Conservation (phyloP, 2,113 vertebrate genomes). For the Oreotrochilus melanogaster region DNA sequence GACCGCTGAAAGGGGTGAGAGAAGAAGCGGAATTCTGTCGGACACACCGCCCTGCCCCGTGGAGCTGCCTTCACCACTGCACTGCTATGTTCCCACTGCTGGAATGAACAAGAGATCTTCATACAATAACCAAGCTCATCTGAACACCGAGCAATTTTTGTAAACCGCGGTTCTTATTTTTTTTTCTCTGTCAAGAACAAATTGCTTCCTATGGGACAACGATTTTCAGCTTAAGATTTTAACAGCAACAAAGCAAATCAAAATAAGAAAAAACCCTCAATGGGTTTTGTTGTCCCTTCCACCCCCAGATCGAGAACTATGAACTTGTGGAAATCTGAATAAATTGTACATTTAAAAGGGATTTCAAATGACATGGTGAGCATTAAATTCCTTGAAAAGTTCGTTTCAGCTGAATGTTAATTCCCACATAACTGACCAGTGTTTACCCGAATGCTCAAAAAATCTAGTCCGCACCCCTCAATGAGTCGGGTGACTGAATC, state of each 20-base stretch:
- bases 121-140: not conserved
- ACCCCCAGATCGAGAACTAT: not conserved
- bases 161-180: not conserved
- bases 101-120: not conserved
- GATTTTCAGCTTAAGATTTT: not conserved
- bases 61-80: not conserved
- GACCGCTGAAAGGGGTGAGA: not conserved
- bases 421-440: not conserved
- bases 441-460: not conserved
- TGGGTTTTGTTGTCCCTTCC: rapidly evolving
- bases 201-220: not conserved
- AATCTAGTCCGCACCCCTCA: not conserved
- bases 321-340: not conserved
- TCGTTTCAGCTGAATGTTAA: not conserved
- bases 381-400: not conserved
- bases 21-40: not conserved
- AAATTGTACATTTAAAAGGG: not conserved
- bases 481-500: not conserved
- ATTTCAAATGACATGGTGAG: not conserved
- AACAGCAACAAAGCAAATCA: not conserved
- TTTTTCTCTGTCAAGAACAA: not conserved
- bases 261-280: not conserved
- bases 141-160: not conserved
- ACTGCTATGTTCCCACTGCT: rapidly evolving
- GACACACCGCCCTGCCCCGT: rapidly evolving